Conservation (phyloP, 1,140 invertebrate genomes). For the Caenorhabditis inopinata region DNA sequence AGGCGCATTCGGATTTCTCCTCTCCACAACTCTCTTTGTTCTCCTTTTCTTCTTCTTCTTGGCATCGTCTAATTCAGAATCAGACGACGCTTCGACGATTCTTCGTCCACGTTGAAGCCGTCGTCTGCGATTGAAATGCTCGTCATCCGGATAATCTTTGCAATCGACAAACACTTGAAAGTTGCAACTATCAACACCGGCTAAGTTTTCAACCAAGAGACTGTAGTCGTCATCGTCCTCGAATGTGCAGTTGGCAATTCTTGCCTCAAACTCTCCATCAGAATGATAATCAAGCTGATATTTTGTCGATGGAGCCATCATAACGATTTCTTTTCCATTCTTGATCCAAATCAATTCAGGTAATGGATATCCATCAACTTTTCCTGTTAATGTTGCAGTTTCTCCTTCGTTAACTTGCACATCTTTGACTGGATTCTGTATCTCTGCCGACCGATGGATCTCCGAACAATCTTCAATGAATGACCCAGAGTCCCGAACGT, state of each 20-base stretch:
- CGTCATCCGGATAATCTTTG: constrained; percentile 23
- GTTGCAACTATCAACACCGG: constrained; percentile 42
- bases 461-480: neutral
- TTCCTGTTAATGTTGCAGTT: constrained; percentile 35
- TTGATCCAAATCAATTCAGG: constrained; percentile 43
- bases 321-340: constrained; percentile 41
- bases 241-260: constrained; percentile 34
- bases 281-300: constrained; percentile 34
- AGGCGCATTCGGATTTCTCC: constrained; percentile 33
- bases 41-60: constrained; percentile 36
- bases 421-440: neutral
- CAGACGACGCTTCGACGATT: neutral
- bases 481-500: constrained; percentile 13
- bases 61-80: constrained; percentile 16
- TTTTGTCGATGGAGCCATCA: constrained; percentile 9
- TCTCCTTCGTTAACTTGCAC: constrained; percentile 35
- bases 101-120: neutral
- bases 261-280: constrained; percentile 29
- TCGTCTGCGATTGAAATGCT: constrained; percentile 22
- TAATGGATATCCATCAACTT: constrained; percentile 37
- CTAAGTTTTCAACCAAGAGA: constrained; percentile 44
- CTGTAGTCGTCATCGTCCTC: constrained; percentile 46
- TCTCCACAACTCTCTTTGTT: constrained; percentile 20
- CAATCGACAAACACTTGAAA: constrained; percentile 43
- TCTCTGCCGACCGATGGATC: constrained; percentile 22